Conservation (phyloP, 2,113 vertebrate genomes). For the Bubalus kerabau region DNA sequence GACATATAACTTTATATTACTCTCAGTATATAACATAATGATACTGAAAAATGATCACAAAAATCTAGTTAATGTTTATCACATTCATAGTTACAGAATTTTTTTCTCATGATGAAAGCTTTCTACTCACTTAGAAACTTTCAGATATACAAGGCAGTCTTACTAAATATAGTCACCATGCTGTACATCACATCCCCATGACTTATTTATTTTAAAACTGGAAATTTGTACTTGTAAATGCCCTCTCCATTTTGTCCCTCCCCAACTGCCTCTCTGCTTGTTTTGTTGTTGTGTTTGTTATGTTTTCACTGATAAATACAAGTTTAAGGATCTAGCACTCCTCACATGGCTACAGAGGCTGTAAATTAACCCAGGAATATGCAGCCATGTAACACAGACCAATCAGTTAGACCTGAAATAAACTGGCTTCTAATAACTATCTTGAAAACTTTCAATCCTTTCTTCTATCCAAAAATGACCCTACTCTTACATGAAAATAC, state of each 20-base stretch:
- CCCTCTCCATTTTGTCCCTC: not conserved
- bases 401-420: not conserved
- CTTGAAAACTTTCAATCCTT: not conserved
- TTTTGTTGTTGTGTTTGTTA: not conserved
- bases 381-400: not conserved
- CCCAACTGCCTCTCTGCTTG: not conserved
- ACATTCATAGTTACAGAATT: not conserved
- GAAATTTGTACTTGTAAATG: not conserved
- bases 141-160: not conserved
- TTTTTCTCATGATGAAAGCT: not conserved
- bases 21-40: not conserved
- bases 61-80: not conserved
- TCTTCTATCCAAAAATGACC: not conserved
- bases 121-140: not conserved
- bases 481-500: not conserved
- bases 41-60: not conserved
- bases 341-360: not conserved
- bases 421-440: slow-evolving; percentile 9
- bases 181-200: not conserved
- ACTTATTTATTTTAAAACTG: not conserved
- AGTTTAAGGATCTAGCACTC: slow-evolving; percentile 37
- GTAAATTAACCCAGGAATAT: not conserved
- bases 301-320: not conserved
- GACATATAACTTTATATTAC: not conserved
- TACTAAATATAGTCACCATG: not conserved